These are phyloP conservation scores for Sphaerodactylus townsendi DNA, from an alignment of 2,113 vertebrate genomes.

Conservation along the genomic window DNA sequence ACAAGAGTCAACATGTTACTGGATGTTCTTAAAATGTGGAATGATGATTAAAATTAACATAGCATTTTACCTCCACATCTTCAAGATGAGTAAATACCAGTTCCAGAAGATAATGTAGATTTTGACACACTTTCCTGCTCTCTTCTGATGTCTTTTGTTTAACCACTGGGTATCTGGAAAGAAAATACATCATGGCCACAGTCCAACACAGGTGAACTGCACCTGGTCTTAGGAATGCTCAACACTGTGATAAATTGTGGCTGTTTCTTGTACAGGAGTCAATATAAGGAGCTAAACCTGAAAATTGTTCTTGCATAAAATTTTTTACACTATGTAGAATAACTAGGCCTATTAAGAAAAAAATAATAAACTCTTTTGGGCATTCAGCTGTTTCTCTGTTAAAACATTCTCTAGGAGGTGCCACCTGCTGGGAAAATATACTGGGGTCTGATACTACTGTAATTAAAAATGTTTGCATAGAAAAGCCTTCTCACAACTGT, in stretches of 20 bases:
- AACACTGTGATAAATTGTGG: not conserved
- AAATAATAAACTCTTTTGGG: not conserved
- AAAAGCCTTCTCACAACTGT: not conserved
- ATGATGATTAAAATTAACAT: not conserved
- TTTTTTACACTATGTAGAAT: not conserved
- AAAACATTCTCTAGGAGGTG: not conserved
- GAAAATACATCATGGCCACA: not conserved
- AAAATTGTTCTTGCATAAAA: too few relatives aligned
- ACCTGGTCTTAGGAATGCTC: not conserved
- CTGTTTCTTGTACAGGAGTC: not conserved
- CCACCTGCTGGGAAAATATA: not conserved
- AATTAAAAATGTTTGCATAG: not conserved
- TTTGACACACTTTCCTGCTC: slow-evolving; percentile 72
- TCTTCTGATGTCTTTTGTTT: slow-evolving; percentile 77
- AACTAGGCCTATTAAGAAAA: not conserved
- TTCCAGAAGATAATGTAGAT: slow-evolving; percentile 72
- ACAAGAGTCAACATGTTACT: too few relatives aligned
- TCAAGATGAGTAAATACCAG: slow-evolving; percentile 71
- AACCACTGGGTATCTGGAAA: slow-evolving; percentile 73
- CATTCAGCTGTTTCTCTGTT: not conserved
- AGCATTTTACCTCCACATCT: slow-evolving; percentile 69
- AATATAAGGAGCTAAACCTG: not conserved
- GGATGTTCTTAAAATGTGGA: not conserved
- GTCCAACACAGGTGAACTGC: not conserved
- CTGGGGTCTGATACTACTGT: not conserved